Evolutionary conservation across 2,888 invertebrate species (phyloP).

Genomic region (Tenthredo livida): DNA sequence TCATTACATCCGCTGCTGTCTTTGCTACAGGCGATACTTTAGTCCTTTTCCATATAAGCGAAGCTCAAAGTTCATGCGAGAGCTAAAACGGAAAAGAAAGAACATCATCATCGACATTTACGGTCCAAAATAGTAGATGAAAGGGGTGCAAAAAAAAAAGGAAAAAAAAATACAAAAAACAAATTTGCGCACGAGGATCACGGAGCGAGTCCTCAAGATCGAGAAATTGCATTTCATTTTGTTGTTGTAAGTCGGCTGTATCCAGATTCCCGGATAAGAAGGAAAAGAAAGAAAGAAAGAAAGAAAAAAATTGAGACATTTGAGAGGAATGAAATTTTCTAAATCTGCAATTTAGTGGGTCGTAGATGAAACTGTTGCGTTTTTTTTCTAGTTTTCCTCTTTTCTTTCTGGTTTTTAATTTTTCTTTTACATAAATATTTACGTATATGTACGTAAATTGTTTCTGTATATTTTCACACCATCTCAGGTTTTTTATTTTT

Average conservation of each 20-base stretch:
- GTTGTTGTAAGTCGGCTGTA: conserved; percentile 8
- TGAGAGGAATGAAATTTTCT: neutral
- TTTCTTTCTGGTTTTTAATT: neutral
- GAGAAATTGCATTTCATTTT: conserved; percentile 2
- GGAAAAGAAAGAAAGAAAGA: neutral
- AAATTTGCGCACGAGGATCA: conserved; percentile 8
- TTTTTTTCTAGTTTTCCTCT: neutral
- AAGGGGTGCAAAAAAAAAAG: neutral
- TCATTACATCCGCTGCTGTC: conserved; percentile 73
- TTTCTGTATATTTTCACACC: neutral
- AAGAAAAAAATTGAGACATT: neutral
- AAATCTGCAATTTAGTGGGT: neutral
- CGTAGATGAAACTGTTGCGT: neutral
- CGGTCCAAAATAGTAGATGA: conserved; percentile 3
- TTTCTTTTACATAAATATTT: neutral
- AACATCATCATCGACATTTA: neutral
- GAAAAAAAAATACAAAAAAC: conserved; percentile 3
- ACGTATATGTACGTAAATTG: neutral
- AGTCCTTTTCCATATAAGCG: conserved; percentile 13
- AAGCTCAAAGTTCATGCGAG: neutral
- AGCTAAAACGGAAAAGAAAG: neutral
- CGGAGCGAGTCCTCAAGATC: neutral
- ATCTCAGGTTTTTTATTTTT: neutral
- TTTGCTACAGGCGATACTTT: conserved; percentile 67
- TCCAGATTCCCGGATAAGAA: neutral